Evolutionary conservation across 2,888 invertebrate species (phyloP).

Genomic region (Camponotus fellah): DNA sequence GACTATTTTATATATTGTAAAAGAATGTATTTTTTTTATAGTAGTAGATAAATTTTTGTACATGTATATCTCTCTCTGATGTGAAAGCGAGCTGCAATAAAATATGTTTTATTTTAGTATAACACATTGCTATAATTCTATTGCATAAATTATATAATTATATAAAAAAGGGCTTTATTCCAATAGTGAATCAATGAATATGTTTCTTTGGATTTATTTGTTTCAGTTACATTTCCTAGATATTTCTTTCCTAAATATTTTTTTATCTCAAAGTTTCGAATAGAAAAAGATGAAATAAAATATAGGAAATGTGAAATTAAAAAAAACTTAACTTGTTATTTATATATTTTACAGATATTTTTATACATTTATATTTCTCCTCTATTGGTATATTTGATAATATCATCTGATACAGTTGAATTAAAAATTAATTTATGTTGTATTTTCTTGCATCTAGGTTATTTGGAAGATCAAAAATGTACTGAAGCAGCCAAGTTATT

Average conservation of each 20-base stretch:
- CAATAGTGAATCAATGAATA: not conserved
- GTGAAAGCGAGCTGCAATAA: not conserved
- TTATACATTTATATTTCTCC: not conserved
- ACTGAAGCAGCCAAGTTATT: slow-evolving; percentile 76
- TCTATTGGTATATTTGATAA: not conserved
- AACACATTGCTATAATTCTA: not conserved
- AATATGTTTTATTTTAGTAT: not conserved
- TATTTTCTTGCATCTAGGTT: slow-evolving; percentile 76
- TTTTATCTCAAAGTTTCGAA: not conserved
- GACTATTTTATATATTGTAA: not conserved
- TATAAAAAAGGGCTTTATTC: not conserved
- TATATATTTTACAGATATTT: not conserved
- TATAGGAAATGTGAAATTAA: not conserved
- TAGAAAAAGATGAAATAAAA: not conserved
- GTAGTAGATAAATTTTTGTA: not conserved
- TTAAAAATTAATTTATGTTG: not conserved
- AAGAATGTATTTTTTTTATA: not conserved
- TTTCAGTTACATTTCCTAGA: not conserved
- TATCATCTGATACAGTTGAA: not conserved
- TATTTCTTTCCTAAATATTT: not conserved
- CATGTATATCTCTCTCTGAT: too few species aligned
- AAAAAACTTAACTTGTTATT: not conserved
- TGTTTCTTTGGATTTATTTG: not conserved
- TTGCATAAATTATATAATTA: not conserved
- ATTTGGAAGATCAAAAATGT: slow-evolving; percentile 79